Percentiles rank a stretch among this genome's conserved stretches.
phyloP scores from a whole-genome alignment of 2,888 invertebrate genomes.

The Bedellia somnulentella region DNA sequence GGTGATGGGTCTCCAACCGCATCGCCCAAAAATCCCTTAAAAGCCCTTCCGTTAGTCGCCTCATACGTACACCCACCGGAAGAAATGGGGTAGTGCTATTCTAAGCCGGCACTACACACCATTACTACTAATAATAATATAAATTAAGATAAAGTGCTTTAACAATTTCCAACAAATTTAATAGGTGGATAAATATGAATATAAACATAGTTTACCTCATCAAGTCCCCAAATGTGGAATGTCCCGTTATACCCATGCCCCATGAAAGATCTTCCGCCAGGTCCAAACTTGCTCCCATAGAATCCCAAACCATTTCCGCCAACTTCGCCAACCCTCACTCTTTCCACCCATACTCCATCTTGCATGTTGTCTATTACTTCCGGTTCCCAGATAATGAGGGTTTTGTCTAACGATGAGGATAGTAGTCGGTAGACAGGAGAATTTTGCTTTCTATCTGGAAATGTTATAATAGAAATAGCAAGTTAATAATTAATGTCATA shows the following conservation, averaged over 20 bases:
- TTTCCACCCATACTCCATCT: constrained; percentile 79
- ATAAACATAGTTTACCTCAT: constrained; percentile 25
- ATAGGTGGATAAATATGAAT: not conserved
- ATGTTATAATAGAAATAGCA: too few relatives aligned
- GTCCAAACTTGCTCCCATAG: constrained; percentile 82
- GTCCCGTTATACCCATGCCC: constrained; percentile 93
- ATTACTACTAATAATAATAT: not conserved
- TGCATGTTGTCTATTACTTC: constrained; percentile 44
- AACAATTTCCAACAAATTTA: not conserved
- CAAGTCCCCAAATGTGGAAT: constrained; percentile 81
- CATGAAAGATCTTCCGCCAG: constrained; percentile 69
- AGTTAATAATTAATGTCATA: too few relatives aligned
- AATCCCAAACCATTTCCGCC: constrained; percentile 95
- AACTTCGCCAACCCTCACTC: constrained; percentile 84
- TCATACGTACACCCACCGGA: too few relatives aligned
- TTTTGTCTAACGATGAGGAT: constrained; percentile 91
- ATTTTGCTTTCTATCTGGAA: constrained; percentile 12
- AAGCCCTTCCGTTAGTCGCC: too few relatives aligned
- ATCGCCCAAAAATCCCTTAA: too few relatives aligned
- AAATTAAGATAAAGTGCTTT: not conserved
- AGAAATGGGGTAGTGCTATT: too few relatives aligned
- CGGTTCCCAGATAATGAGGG: constrained; percentile 86
- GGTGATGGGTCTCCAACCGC: too few relatives aligned
- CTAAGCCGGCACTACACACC: too few relatives aligned
- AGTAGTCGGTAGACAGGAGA: constrained; percentile 60